Conservation (phyloP, 2,113 vertebrate genomes). For the Pandion haliaetus region DNA sequence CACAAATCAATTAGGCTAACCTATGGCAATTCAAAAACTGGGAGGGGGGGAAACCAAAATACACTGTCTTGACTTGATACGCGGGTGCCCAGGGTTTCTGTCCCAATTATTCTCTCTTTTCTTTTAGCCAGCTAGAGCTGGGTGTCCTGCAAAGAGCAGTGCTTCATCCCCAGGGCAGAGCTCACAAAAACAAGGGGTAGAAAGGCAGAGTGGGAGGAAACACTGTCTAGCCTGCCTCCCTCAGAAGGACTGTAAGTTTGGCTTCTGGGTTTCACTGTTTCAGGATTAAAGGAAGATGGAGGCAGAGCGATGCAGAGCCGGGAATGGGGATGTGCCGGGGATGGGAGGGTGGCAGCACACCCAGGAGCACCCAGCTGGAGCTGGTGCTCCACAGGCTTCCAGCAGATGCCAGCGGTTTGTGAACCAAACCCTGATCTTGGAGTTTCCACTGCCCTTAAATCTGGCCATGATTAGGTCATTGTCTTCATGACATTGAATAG, state of each 20-base stretch:
- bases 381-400: neutral
- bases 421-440: neutral
- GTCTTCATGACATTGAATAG: neutral
- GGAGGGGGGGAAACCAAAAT: neutral
- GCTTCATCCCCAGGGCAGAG: neutral
- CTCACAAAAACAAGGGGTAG: neutral
- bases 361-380: neutral
- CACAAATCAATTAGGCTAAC: conserved; percentile 52
- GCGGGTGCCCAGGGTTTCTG: neutral
- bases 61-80: neutral
- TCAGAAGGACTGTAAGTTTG: neutral
- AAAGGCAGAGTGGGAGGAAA: neutral
- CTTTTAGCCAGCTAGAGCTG: neutral
- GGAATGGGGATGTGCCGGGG: neutral
- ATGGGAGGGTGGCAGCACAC: neutral
- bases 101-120: neutral
- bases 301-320: neutral
- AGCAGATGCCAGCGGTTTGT: neutral
- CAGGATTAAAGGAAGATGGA: neutral
- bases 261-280: neutral
- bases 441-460: neutral
- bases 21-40: neutral
- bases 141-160: neutral
- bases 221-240: neutral
- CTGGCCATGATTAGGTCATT: neutral